These are phyloP conservation scores for Alcedo quadribrachys DNA, from an alignment of 2,797 vertebrate species.

Conservation along the genomic window DNA sequence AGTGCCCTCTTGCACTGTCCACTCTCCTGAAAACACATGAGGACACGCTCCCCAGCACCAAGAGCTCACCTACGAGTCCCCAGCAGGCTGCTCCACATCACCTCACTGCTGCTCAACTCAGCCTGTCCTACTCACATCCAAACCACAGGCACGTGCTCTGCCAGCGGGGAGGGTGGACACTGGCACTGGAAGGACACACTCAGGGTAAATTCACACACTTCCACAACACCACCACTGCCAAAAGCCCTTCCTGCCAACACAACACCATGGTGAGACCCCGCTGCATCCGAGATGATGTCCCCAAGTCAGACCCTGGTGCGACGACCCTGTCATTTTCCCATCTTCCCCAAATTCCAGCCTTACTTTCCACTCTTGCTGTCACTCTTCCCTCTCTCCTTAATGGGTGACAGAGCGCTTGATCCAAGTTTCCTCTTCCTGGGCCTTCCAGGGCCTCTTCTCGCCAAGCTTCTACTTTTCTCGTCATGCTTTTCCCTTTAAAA, in stretches of 20 bases:
- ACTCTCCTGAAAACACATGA: not conserved
- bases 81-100: fast-evolving
- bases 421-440: slow-evolving; percentile 94
- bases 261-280: not conserved
- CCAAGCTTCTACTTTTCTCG: slow-evolving; percentile 92
- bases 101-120: not conserved
- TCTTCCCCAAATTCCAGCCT: slow-evolving; percentile 80
- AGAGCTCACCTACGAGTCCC: not conserved
- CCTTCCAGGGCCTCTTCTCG: slow-evolving; percentile 92
- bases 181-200: not conserved
- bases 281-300: slow-evolving; percentile 60
- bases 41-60: not conserved
- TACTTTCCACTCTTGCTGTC: slow-evolving; percentile 92
- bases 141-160: not conserved
- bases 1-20: not conserved
- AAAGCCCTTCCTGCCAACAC: not conserved
- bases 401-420: slow-evolving; percentile 82
- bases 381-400: slow-evolving; percentile 87
- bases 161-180: not conserved
- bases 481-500: slow-evolving; percentile 90
- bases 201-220: fast-evolving
- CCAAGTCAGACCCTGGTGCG: slow-evolving; percentile 38
- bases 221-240: not conserved
- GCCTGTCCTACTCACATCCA: not conserved
- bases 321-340: slow-evolving; percentile 55